Base-by-base conservation (phyloP, 2,113 vertebrate genomes). In the Glaucomys volans region DNA sequence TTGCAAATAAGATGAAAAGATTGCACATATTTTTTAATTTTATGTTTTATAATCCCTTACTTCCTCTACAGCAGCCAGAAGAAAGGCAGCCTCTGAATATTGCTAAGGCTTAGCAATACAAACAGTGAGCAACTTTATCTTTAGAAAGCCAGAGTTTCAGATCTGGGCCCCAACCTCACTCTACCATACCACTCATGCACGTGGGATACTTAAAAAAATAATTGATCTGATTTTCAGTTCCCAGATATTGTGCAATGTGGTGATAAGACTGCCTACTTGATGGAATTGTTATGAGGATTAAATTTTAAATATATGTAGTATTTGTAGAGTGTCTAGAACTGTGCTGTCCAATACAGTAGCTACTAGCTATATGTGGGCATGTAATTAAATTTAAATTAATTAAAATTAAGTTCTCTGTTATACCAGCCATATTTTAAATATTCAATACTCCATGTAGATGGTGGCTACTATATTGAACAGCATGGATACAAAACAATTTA, bases 1-100 rank as follows among this genome's bases (percentile, higher is more conserved):
- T 80, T 95, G 37, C 77, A 93, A 97, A n/a, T 52, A 24, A 44
- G 32, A 64, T 47, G 54, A 95, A 42, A 69, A 42, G 64, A 28
- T 3, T 28, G 42, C 30, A 22, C 35, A 14, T 52, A 62, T 69
- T 74, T 87, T 32, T 94, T 54, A 69, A 77, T 67, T 74, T 74
- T 72, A 22, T 72, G 18, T 87, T 76, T 81, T 84, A 12, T 64
- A 85, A 90, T 50, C 47, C 84, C 81, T 75, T 79, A 24, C 35
- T 74, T 82, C 54, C 62, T 81, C n/a, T 24, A 80, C 13, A 84
- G 35, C 66, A 66, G 57, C 52, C 47, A 40, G 66, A 94, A 85
- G 76, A 92, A 85, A 67, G 12, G 14, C 11, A 40, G 14, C 26
- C 47, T 88, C 86, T 59, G 20, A 84, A 54, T 4, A 20, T 7